Evolutionary conservation across 2,797 vertebrate species (phyloP).

Genomic region (Furcifer pardalis): DNA sequence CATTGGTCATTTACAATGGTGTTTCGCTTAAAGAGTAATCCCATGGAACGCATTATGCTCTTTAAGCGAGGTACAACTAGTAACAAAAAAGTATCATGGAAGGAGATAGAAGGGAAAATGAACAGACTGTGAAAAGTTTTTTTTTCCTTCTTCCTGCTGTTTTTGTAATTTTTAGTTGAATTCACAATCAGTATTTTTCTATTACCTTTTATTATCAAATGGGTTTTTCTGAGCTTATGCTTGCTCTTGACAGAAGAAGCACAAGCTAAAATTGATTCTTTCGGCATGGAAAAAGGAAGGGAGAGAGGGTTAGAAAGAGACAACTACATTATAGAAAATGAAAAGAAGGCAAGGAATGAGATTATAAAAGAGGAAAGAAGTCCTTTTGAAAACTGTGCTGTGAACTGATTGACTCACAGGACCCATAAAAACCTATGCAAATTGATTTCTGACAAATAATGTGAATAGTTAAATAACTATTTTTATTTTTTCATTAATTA

Average conservation of each 20-base stretch:
- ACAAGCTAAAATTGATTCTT: not conserved
- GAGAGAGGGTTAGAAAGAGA: not conserved
- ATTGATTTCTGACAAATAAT: not conserved
- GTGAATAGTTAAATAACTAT: not conserved
- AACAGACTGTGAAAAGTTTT: not conserved
- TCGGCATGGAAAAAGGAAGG: not conserved
- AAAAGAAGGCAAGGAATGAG: not conserved
- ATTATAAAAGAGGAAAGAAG: not conserved
- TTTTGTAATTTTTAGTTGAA: not conserved
- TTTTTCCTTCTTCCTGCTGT: not conserved
- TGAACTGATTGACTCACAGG: not conserved
- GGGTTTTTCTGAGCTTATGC: not conserved
- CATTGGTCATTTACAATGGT: too few species aligned
- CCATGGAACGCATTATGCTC: too few species aligned
- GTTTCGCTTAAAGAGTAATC: too few species aligned
- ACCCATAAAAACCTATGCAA: not conserved
- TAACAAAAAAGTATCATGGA: too few species aligned
- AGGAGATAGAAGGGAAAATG: not conserved
- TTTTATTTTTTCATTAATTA: too few species aligned
- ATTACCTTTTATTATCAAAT: accelerated
- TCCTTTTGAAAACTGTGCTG: not conserved
- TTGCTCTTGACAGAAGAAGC: not conserved
- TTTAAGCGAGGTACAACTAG: too few species aligned
- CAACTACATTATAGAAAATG: not conserved
- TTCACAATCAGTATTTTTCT: not conserved